Conservation (phyloP, 2,113 vertebrate genomes). For the Paradisaea rubra region DNA sequence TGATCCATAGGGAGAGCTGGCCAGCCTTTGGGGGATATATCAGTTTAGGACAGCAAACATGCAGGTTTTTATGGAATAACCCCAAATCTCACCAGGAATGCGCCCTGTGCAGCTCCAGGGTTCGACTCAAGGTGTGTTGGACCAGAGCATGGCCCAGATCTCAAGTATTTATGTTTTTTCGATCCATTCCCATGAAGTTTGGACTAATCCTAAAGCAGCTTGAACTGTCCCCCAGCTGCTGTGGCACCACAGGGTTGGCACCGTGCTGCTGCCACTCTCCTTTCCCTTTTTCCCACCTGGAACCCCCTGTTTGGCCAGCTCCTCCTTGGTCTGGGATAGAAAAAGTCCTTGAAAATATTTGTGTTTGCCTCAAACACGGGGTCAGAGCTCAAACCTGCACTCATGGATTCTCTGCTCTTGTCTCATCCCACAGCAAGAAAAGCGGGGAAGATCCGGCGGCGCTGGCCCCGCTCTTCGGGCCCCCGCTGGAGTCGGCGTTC, state of each 20-base stretch:
- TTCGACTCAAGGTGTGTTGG: rapidly evolving
- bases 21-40: rapidly evolving
- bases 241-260: rapidly evolving
- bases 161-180: background rate
- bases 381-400: rapidly evolving
- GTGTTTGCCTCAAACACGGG: rapidly evolving
- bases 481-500: constrained; percentile 83
- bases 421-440: constrained; percentile 70
- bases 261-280: rapidly evolving
- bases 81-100: background rate
- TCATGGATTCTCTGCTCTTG: background rate
- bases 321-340: rapidly evolving
- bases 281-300: background rate
- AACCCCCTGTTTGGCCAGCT: background rate
- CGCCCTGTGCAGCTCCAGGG: background rate
- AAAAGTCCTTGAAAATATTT: rapidly evolving
- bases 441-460: constrained; percentile 70
- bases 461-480: constrained; percentile 81
- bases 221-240: background rate
- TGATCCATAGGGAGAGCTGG: rapidly evolving
- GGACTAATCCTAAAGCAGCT: background rate
- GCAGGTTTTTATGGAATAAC: background rate
- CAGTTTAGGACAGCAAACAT: background rate
- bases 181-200: background rate
- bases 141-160: rapidly evolving